A percentile compares a stretch with the other conserved stretches of the same genome.
These are phyloP conservation scores for Drosophila kanekoi DNA, from an alignment of 2,888 invertebrate genomes.

Conservation along the genomic window DNA sequence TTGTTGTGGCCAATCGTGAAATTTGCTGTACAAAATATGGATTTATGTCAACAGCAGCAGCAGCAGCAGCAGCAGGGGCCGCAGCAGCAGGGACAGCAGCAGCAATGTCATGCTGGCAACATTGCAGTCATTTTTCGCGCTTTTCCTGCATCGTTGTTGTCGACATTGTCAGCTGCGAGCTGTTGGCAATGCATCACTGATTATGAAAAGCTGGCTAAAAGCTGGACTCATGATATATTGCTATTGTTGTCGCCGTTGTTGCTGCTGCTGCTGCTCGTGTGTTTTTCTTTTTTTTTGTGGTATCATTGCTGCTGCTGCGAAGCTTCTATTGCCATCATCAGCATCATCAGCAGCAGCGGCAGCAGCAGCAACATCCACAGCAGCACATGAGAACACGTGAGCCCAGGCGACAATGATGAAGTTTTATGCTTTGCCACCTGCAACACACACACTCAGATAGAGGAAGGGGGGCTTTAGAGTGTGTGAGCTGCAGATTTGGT, in stretches of 20 bases:
- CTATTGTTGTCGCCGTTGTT: slow-evolving; percentile 55
- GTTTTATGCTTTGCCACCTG: slow-evolving; percentile 81
- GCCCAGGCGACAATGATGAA: slow-evolving; percentile 77
- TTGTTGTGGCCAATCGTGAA: slow-evolving; percentile 70
- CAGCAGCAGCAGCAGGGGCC: slow-evolving; percentile 16
- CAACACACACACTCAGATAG: slow-evolving; percentile 34
- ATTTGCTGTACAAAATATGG: slow-evolving; percentile 76
- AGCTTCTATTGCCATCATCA: slow-evolving; percentile 68
- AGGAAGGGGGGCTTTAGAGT: not conserved
- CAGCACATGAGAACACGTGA: slow-evolving; percentile 63
- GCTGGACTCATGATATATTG: slow-evolving; percentile 80
- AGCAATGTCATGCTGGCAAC: slow-evolving; percentile 55
- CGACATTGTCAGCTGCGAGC: slow-evolving; percentile 69
- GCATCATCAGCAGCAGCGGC: slow-evolving; percentile 28
- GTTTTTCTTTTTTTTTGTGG: slow-evolving; percentile 63
- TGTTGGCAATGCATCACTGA: slow-evolving; percentile 81
- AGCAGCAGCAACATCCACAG: slow-evolving; percentile 25
- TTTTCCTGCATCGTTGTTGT: slow-evolving; percentile 53
- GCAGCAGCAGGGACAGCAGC: slow-evolving; percentile 11
- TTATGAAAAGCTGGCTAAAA: slow-evolving; percentile 81
- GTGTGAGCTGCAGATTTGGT: slow-evolving; percentile 32
- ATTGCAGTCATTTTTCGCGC: slow-evolving; percentile 69
- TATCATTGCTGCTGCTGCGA: slow-evolving; percentile 63
- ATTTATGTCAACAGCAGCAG: slow-evolving; percentile 70
- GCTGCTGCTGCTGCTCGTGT: slow-evolving; percentile 23